These are phyloP conservation scores for Plagodis pulveraria DNA, from an alignment of 2,888 invertebrate genomes.

Conservation along the genomic window DNA sequence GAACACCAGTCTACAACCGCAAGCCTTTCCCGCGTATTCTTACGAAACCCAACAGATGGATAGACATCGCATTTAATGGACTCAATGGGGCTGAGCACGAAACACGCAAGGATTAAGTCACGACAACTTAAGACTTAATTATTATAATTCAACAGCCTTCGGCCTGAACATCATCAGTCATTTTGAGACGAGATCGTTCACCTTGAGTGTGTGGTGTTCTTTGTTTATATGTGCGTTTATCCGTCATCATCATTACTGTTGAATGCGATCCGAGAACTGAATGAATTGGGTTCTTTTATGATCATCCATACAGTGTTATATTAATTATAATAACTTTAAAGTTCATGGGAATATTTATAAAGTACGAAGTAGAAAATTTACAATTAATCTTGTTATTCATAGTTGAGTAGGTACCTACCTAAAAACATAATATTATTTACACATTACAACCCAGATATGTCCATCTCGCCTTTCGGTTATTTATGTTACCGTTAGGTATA, in stretches of 20 bases:
- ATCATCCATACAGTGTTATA: neutral
- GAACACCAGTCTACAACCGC: conserved; percentile 38
- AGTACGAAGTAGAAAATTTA: neutral
- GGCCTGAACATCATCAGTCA: neutral
- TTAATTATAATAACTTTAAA: neutral
- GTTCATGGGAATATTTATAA: neutral
- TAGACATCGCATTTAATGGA: conserved; percentile 4
- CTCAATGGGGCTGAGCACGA: conserved; percentile 25
- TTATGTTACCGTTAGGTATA: no score
- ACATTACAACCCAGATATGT: no score
- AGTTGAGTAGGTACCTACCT: no score
- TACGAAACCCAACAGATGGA: conserved; percentile 41
- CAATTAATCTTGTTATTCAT: neutral
- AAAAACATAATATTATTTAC: no score
- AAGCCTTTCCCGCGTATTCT: conserved; percentile 46
- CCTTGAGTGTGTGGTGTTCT: conserved; percentile 18
- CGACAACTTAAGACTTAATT: conserved; percentile 24
- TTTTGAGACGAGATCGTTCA: conserved; percentile 13
- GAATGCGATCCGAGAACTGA: conserved; percentile 3
- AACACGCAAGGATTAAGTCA: conserved; percentile 35
- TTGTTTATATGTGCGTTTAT: conserved; percentile 16
- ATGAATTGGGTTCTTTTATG: conserved; percentile 8
- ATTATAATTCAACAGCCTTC: conserved; percentile 4
- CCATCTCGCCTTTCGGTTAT: no score
- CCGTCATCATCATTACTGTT: conserved; percentile 25